phyloP scores from a whole-genome alignment of 2,888 invertebrate genomes.

The Pristionchus maxplancki region DNA sequence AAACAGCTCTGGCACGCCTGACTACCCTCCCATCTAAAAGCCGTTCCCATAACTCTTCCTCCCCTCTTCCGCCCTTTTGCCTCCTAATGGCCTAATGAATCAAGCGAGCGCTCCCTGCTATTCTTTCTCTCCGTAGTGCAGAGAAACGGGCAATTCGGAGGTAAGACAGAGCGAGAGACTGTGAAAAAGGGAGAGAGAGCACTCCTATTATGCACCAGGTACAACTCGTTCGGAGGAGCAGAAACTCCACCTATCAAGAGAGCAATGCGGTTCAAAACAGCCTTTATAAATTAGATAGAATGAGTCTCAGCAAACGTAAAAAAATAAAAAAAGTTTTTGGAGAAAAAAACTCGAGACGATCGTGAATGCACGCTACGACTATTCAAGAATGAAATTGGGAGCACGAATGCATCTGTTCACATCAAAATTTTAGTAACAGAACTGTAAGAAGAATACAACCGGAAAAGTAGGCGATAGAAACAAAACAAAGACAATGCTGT shows the following conservation, averaged over 20 bases:
- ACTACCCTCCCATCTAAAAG: not conserved
- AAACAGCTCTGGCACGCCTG: not conserved
- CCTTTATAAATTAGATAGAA: too few relatives aligned
- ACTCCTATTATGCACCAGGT: not conserved
- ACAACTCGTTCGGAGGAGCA: not conserved
- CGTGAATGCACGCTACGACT: not conserved
- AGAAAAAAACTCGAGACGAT: not conserved
- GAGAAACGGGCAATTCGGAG: not conserved
- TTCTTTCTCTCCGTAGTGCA: slow-evolving; percentile 3
- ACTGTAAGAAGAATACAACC: too few relatives aligned
- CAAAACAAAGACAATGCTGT: too few relatives aligned
- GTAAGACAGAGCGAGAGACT: not conserved
- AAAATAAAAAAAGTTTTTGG: too few relatives aligned
- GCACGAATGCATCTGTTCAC: too few relatives aligned
- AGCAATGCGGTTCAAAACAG: not conserved
- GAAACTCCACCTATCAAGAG: not conserved
- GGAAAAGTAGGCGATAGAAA: too few relatives aligned
- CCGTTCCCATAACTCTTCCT: slow-evolving; percentile 36
- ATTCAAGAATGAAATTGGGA: too few relatives aligned
- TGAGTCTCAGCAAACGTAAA: too few relatives aligned
- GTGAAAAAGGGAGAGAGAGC: not conserved
- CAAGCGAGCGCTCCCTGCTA: not conserved
- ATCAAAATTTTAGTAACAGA: too few relatives aligned
- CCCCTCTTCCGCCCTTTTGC: not conserved
- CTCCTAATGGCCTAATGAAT: slow-evolving; percentile 37